These are phyloP conservation scores for Alloscopus bannaensis DNA, from an alignment of 2,888 invertebrate species.

Conservation along the genomic window DNA sequence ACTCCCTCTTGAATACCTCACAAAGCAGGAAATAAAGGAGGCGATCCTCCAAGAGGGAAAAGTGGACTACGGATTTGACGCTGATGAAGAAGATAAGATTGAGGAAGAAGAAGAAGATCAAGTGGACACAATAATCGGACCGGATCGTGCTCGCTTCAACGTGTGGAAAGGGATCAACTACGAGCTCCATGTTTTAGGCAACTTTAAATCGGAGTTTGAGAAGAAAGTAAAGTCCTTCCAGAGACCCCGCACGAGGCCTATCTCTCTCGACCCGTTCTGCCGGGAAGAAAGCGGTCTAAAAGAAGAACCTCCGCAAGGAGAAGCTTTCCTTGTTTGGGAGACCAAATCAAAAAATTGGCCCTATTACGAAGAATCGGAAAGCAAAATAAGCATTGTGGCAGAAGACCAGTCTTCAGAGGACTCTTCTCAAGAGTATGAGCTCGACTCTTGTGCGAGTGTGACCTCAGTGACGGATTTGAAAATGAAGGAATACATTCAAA, in stretches of 20 bases:
- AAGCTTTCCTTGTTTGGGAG: slow-evolving; percentile 59
- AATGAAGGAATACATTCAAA: slow-evolving; percentile 32
- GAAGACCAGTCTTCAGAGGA: slow-evolving; percentile 9
- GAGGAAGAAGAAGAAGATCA: slow-evolving; percentile 32
- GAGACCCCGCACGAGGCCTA: slow-evolving; percentile 21
- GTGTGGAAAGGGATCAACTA: slow-evolving; percentile 59
- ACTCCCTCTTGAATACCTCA: slow-evolving; percentile 35
- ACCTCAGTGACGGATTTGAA: slow-evolving; percentile 42
- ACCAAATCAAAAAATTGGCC: slow-evolving; percentile 18
- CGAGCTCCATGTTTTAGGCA: slow-evolving; percentile 53
- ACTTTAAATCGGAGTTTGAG: slow-evolving; percentile 52
- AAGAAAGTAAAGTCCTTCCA: slow-evolving; percentile 50
- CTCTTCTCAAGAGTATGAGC: slow-evolving; percentile 27
- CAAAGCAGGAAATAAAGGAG: slow-evolving; percentile 20
- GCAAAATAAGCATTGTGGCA: not conserved
- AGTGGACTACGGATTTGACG: not conserved
- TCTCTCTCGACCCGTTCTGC: slow-evolving; percentile 60
- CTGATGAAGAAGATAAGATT: slow-evolving; percentile 18
- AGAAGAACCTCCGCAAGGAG: slow-evolving; percentile 37
- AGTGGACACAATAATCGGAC: not conserved
- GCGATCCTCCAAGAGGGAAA: not conserved
- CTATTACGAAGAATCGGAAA: not conserved
- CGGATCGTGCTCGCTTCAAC: slow-evolving; percentile 55
- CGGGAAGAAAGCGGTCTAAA: slow-evolving; percentile 34
- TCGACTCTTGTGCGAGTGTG: slow-evolving; percentile 11